Percentiles rank a stretch among this genome's conserved stretches.
Evolutionary conservation across 2,888 invertebrate genomes (phyloP).

Genomic region (Nephrotoma appendiculata): DNA sequence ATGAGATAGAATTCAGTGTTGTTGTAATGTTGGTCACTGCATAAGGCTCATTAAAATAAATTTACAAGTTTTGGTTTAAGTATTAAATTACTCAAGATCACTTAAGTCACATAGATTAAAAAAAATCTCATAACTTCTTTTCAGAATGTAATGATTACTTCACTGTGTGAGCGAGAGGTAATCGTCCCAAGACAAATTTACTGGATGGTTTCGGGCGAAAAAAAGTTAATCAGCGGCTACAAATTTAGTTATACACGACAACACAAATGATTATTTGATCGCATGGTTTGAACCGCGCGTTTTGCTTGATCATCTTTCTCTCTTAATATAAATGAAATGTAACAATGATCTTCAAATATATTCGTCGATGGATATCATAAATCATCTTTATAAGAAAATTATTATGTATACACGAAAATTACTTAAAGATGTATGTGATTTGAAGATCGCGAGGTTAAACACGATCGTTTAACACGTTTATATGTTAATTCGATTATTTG

Average conservation of each 20-base stretch:
- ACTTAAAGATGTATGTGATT: neutral
- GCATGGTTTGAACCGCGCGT: neutral
- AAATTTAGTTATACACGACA: neutral
- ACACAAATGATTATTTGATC: neutral
- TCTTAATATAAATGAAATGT: neutral
- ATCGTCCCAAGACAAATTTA: too few species aligned
- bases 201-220: neutral
- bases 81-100: neutral
- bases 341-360: neutral
- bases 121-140: neutral
- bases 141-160: neutral
- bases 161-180: neutral
- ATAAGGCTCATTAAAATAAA: neutral
- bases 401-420: neutral
- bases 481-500: neutral
- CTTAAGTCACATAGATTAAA: neutral
- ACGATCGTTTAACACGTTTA: neutral
- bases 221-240: neutral
- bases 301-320: neutral
- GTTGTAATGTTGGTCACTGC: neutral
- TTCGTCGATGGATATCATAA: neutral
- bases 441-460: neutral
- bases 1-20: neutral
- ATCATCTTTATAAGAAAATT: neutral
- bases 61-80: neutral